These are phyloP conservation scores for Catharus bicknelli DNA, from an alignment of 2,113 vertebrate species.

Conservation along the genomic window DNA sequence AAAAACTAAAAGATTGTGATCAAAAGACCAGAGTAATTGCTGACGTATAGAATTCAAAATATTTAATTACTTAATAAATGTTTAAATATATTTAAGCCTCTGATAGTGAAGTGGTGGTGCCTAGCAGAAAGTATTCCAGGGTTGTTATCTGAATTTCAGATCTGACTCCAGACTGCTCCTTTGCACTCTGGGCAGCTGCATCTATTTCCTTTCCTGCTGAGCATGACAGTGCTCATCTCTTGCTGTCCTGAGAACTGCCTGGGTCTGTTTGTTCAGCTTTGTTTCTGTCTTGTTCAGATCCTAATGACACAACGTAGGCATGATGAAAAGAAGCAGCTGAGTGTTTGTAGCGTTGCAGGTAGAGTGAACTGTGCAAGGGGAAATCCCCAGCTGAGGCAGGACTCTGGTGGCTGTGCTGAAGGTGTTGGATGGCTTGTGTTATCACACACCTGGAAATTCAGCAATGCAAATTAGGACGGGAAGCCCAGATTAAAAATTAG, in stretches of 20 bases:
- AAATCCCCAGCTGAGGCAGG: not conserved
- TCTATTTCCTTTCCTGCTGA: not conserved
- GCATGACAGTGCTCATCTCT: not conserved
- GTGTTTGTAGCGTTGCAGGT: not conserved
- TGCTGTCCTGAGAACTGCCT: not conserved
- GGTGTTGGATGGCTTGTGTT: not conserved
- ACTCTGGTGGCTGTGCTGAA: not conserved
- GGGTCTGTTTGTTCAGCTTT: not conserved
- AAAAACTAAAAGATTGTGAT: not conserved
- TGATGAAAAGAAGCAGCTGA: not conserved
- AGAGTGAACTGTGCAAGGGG: not conserved
- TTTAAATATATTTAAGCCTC: not conserved
- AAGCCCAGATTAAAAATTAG: not conserved
- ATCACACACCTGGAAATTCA: not conserved
- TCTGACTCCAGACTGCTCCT: not conserved
- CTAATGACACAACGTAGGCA: not conserved
- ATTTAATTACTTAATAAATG: constrained; percentile 20
- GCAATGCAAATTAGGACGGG: not conserved
- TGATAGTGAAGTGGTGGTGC: not conserved
- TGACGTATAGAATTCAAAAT: not conserved
- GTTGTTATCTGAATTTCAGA: not conserved
- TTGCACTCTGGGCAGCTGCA: not conserved
- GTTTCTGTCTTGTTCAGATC: not conserved
- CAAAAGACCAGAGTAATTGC: constrained; percentile 25
- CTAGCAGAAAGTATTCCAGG: not conserved